phyloP scores from a whole-genome alignment of 1,140 invertebrate species.

The Vollenhovia emeryi region DNA sequence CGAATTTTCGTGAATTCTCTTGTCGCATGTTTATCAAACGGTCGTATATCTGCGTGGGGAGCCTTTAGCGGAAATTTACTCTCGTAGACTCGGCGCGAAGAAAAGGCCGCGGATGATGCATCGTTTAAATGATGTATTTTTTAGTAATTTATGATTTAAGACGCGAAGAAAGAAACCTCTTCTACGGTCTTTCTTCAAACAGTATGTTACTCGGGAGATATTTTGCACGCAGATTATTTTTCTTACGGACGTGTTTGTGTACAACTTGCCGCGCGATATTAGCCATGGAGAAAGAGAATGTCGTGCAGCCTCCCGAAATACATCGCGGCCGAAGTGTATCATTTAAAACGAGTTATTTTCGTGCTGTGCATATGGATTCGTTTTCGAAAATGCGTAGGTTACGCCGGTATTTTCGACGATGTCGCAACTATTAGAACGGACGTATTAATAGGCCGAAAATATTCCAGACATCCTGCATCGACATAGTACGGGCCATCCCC shows the following conservation, averaged over 20 bases:
- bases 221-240: not conserved
- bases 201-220: not conserved
- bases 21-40: not conserved
- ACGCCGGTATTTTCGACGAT: constrained; percentile 35
- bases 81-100: not conserved
- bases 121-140: not conserved
- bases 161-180: not conserved
- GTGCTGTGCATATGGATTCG: not conserved
- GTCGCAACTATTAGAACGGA: constrained; percentile 21
- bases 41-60: not conserved
- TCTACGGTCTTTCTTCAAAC: not conserved
- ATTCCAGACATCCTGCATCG: not conserved
- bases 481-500: not conserved
- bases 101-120: not conserved
- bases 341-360: constrained; percentile 64
- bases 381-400: constrained; percentile 35
- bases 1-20: not conserved
- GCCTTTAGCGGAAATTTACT: no score
- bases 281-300: not conserved
- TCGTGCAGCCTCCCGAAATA: constrained; percentile 15
- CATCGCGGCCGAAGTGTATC: constrained; percentile 15
- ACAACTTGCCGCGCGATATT: not conserved
- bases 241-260: not conserved
- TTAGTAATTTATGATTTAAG: not conserved
- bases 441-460: not conserved